A percentile compares a stretch with the other conserved stretches of the same genome.
phyloP scores from a whole-genome alignment of 2,113 vertebrate genomes.

The Pterophyllum scalare region DNA sequence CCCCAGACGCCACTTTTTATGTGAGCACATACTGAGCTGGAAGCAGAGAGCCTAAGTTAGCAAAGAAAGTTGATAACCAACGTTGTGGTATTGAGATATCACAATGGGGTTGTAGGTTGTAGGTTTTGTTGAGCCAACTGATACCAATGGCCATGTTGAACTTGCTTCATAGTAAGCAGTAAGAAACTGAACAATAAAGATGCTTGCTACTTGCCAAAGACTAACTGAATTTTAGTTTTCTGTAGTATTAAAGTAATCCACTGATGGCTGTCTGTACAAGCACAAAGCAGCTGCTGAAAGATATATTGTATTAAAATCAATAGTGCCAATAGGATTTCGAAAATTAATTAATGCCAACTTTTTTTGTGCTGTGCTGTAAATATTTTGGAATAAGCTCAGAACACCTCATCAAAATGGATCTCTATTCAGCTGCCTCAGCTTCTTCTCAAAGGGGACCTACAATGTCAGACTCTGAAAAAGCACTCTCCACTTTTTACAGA shows the following conservation, averaged over 20 bases:
- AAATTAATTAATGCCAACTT: neutral
- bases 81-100: no score
- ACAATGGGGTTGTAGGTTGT: no score
- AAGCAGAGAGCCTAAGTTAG: no score
- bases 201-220: no score
- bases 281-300: neutral
- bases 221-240: no score
- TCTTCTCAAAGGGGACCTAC: accelerated
- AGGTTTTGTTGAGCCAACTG: no score
- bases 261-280: neutral
- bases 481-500: neutral
- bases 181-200: no score
- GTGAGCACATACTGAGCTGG: no score
- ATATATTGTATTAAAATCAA: neutral
- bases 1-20: neutral
- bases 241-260: neutral
- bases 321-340: neutral
- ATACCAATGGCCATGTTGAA: no score
- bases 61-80: no score
- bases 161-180: no score
- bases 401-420: neutral
- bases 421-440: neutral
- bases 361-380: neutral
- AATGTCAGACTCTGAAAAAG: neutral
- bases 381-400: neutral